Evolutionary conservation across 1,140 invertebrate genomes (phyloP).

Genomic region (Dolichoris vasculosae): DNA sequence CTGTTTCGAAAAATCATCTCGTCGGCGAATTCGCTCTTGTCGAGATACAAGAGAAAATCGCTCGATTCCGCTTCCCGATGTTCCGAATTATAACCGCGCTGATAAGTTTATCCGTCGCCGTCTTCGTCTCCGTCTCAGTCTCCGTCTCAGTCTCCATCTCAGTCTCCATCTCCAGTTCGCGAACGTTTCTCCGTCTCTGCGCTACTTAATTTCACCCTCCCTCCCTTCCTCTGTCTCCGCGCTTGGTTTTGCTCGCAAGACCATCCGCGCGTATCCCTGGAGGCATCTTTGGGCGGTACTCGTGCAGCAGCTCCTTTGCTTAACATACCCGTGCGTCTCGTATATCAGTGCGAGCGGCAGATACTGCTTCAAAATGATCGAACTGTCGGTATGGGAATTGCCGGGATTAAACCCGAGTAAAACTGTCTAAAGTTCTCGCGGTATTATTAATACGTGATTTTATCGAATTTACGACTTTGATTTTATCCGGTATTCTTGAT

Average conservation of each 20-base stretch:
- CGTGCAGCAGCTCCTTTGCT: constrained; percentile 11
- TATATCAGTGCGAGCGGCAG: constrained; percentile 9
- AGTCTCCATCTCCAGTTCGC: background rate
- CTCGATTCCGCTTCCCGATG: background rate
- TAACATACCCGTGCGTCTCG: background rate
- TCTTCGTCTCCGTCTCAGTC: background rate
- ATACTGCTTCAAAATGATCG: constrained; percentile 39
- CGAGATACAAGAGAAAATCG: background rate
- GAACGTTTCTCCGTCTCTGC: background rate
- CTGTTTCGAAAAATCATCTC: background rate
- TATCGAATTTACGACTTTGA: background rate
- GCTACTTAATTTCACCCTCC: constrained; percentile 4
- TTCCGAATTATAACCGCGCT: constrained; percentile 8
- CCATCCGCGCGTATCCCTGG: constrained; percentile 19
- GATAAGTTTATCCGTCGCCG: constrained; percentile 3
- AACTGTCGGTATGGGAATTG: constrained; percentile 36
- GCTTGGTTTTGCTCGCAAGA: background rate
- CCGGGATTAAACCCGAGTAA: constrained; percentile 16
- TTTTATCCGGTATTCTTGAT: background rate
- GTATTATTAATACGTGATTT: background rate
- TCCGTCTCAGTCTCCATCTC: constrained; percentile 4
- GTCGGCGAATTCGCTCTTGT: background rate
- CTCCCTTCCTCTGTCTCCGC: background rate
- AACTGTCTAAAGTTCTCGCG: constrained; percentile 12
- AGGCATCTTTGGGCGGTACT: background rate